Base-by-base conservation (phyloP, 2,888 invertebrate species). In the Rhamphomyia laevipes region DNA sequence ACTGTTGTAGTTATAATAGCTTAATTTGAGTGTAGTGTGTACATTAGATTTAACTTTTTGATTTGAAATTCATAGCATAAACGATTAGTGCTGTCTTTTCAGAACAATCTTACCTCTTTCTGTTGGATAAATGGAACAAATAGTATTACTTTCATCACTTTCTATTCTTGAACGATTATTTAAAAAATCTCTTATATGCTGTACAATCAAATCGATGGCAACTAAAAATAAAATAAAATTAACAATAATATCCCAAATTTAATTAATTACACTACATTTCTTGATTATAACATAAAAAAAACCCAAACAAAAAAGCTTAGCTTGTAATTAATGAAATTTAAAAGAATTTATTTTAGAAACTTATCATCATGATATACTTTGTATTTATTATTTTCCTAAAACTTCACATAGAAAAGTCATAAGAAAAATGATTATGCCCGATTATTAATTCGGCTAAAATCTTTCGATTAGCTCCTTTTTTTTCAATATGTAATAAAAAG, bases 121-220 rank as follows among this genome's bases (percentile, higher is more conserved):
- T 9, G 33, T 50, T 5, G 44, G 6, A 13, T 35, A n/a, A 5
- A n/a, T 13, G 13, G 23, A 4, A 27, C 23, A 27, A 27, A 35
- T n/a, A n/a, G 46, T 35, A 12, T 52, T 53, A 42, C 42, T 43
- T 21, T 21, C 27, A 7, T 21, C 15, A 16, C 35, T 31, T 35
- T n/a, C 35, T 35, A n/a, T 13, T 35, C n/a, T 13, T 6, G 65
- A 61, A 12, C 77, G 74, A 63, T 77, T 77, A 62, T 78, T 81
- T 62, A 94, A 73, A 64, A 92, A 82, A 68, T 95, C 95, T 59
- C 90, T 84, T 68, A 96, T 94, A 71, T 95, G 95, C 72, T 95
- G 94, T 45, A 96, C 95, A 65, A 96, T 95, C 70, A 96, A 76
- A 68, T 94, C 93, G 66, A 96, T 95, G 57, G 96, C 96, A 70